Base-by-base conservation (phyloP, 2,888 invertebrate species). In the Tuberolachnus salignus region DNA sequence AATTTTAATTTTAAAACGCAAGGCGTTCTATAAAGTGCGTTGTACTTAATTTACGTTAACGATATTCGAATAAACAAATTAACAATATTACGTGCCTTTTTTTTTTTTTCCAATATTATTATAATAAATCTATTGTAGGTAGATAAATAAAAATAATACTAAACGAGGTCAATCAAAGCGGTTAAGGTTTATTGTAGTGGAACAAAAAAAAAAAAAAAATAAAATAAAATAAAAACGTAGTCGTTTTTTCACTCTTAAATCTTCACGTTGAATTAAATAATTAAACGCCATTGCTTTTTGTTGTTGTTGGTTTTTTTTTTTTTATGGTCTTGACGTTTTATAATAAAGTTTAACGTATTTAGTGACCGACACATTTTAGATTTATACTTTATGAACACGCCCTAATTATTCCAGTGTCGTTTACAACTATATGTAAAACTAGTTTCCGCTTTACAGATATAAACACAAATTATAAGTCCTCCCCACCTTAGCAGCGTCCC, bases 251-350 rank as follows among this genome's bases (percentile, higher is more conserved):
- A 19, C 53, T 14, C 42, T 44, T 14, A 3, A 51, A 34, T 34
- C 14, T 53, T 67, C n/a, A 34, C 67, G 21, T 53, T 34, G 51
- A 21, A 55, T 70, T 70, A 55, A 70, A 55, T 42, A 42, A 34
- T 44, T 34, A 34, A 55, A 70, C 70, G 21, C 10, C 3, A 23
- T 42, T 21, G 42, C 44, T 21, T 55, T 23, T 9, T 21, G 6
- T 19, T 34, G 42, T 19, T 4, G n/a, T 13, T 34, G 6, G 13
- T 11, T 53, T 14, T 34, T 69, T 44, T 44, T 44, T 44, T 26
- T 14, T 42, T 55, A 16, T 42, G 55, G 42, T 70, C 55, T 55
- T 55, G 70, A 70, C 70, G 21, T 44, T 70, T 70, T 70, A 21
- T 6, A n/a, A n/a, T n/a, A n/a, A n/a, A 34, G 55, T 70, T 70